Percentiles rank a stretch among this genome's conserved stretches.
Evolutionary conservation across 2,113 vertebrate species (phyloP).

Genomic region (Lophius piscatorius): DNA sequence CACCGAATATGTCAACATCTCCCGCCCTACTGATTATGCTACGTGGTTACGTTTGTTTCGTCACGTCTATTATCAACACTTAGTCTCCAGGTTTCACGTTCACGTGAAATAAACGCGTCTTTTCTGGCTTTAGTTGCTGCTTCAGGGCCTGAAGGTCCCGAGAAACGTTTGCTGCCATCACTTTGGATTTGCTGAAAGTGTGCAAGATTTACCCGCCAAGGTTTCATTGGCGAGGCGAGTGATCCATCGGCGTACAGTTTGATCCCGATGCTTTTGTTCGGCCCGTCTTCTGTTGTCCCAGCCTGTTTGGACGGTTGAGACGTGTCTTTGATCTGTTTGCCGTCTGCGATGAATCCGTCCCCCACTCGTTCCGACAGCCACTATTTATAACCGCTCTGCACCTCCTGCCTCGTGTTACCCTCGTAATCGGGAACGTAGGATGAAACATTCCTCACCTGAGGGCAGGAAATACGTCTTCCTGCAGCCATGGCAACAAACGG

Average conservation of each 20-base stretch:
- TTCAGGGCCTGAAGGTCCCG: too few relatives aligned
- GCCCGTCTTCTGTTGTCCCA: conserved; percentile 7
- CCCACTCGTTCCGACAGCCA: not conserved
- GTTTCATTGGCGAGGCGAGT: not conserved
- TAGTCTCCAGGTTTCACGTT: too few relatives aligned
- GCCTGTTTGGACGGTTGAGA: not conserved
- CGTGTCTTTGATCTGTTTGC: conserved; percentile 1
- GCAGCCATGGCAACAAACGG: not conserved
- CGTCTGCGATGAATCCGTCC: conserved; percentile 10
- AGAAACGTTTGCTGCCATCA: too few relatives aligned
- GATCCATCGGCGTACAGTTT: not conserved
- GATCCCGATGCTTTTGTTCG: not conserved
- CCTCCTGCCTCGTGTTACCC: conserved; percentile 9
- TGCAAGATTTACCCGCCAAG: too few relatives aligned
- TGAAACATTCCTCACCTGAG: not conserved
- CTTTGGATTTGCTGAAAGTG: too few relatives aligned
- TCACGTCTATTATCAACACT: too few relatives aligned
- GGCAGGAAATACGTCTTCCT: too few relatives aligned
- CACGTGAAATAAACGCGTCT: too few relatives aligned
- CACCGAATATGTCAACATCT: too few relatives aligned
- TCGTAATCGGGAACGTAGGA: not conserved
- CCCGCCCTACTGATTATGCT: too few relatives aligned
- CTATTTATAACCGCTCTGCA: conserved; percentile 20
- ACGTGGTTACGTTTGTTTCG: too few relatives aligned
- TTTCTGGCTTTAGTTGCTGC: too few relatives aligned